phyloP scores from a whole-genome alignment of 2,888 invertebrate species.

The Capitulum mitella region DNA sequence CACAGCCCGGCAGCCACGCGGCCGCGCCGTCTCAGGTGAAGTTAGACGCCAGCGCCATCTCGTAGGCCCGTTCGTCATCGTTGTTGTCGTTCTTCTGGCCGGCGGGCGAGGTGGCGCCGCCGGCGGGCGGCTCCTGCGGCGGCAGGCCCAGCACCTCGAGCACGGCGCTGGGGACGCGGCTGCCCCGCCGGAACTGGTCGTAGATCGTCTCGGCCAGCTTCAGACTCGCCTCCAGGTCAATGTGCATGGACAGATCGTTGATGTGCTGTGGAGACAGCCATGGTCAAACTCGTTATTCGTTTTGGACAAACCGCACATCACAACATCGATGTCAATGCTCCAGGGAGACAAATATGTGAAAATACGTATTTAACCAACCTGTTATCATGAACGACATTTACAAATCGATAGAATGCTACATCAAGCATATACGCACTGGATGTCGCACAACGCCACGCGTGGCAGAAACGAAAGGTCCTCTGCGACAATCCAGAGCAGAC shows the following conservation, averaged over 20 bases:
- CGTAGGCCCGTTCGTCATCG: background rate
- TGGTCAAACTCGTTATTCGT: too few species aligned
- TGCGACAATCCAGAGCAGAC: too few species aligned
- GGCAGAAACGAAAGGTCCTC: too few species aligned
- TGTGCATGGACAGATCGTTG: conserved; percentile 82
- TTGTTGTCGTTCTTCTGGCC: background rate
- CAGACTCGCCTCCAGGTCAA: conserved; percentile 73
- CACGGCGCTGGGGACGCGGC: conserved; percentile 62
- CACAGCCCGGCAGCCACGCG: background rate
- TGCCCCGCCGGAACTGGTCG: conserved; percentile 65
- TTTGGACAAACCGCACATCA: too few species aligned
- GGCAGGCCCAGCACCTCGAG: conserved; percentile 61
- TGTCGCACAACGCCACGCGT: background rate
- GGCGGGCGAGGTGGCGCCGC: background rate
- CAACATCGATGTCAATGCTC: too few species aligned
- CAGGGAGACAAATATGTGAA: too few species aligned
- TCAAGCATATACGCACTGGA: conserved; percentile 42
- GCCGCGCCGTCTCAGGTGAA: background rate
- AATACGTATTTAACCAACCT: too few species aligned
- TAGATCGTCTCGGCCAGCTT: conserved; percentile 87
- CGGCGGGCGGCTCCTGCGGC: background rate
- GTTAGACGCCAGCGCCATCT: background rate
- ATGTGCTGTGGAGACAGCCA: conserved; percentile 61
- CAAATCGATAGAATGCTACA: too few species aligned
- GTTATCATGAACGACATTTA: too few species aligned